Conservation (phyloP, 2,888 invertebrate species). For the Scaeva pyrastri region DNA sequence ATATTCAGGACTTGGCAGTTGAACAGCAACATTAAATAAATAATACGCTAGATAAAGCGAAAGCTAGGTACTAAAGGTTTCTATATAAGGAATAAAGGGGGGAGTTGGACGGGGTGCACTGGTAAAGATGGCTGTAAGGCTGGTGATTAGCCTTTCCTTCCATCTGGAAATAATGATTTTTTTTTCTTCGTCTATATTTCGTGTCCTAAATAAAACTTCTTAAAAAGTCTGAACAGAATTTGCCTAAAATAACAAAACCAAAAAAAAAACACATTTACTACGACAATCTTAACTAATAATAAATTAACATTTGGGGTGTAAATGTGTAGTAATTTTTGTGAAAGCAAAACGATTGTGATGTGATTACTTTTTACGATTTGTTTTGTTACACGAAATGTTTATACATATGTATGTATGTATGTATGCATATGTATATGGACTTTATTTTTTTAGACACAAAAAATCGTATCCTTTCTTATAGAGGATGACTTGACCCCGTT, state of each 20-base stretch:
- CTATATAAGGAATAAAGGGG: not conserved
- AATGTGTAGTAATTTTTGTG: conserved; percentile 13
- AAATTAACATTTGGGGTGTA: not conserved
- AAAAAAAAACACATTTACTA: not conserved
- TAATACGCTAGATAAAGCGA: conserved; percentile 70
- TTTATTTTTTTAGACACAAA: conserved; percentile 9
- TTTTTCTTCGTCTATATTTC: conserved; percentile 15
- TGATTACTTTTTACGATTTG: conserved; percentile 55
- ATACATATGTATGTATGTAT: conserved; percentile 12
- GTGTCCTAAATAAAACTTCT: conserved; percentile 49
- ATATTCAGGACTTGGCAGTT: conserved; percentile 72
- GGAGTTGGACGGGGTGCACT: too few species aligned
- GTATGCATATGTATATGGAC: too few species aligned
- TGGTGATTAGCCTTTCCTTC: conserved; percentile 63
- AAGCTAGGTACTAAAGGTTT: conserved; percentile 44
- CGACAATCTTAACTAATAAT: not conserved
- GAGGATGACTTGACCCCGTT: conserved; percentile 6
- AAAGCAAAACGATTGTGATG: conserved; percentile 43
- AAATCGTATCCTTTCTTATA: not conserved
- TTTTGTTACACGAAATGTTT: conserved; percentile 38
- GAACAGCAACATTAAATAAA: conserved; percentile 73
- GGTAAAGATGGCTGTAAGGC: conserved; percentile 32
- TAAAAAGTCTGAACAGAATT: conserved; percentile 5
- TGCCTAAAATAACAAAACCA: not conserved
- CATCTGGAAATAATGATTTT: conserved; percentile 23